A percentile compares a stretch with the other conserved stretches of the same genome.
phyloP scores from a whole-genome alignment of 2,113 vertebrate species.

The Mastomys coucha region DNA sequence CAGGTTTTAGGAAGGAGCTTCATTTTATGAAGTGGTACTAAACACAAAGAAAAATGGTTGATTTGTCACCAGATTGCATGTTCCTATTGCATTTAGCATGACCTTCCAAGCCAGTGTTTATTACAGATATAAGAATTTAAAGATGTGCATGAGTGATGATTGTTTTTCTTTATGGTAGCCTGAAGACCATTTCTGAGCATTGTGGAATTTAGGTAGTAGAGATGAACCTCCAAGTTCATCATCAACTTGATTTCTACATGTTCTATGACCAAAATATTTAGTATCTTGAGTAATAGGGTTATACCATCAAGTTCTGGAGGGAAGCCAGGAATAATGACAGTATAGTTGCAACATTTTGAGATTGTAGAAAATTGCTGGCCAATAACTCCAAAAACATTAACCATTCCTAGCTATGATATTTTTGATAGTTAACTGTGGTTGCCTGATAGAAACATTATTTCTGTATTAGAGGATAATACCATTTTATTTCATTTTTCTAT shows the following conservation, averaged over 20 bases:
- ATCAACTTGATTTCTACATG: not conserved
- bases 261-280: not conserved
- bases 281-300: not conserved
- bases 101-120: not conserved
- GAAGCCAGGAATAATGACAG: not conserved
- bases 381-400: not conserved
- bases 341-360: not conserved
- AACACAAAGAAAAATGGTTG: not conserved
- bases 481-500: not conserved
- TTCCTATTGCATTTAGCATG: not conserved
- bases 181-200: not conserved
- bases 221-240: not conserved
- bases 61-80: not conserved
- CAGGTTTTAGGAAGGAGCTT: not conserved
- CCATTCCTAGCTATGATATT: not conserved
- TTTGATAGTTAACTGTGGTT: not conserved
- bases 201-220: not conserved
- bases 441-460: not conserved
- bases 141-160: not conserved
- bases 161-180: not conserved
- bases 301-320: not conserved
- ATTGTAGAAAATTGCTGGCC: not conserved
- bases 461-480: not conserved
- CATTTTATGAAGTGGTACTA: not conserved
- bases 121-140: not conserved